Evolutionary conservation across 2,888 invertebrate genomes (phyloP), one percentile per base, ranked within the genome.

Genomic region (Tryphoninae sp.): DNA sequence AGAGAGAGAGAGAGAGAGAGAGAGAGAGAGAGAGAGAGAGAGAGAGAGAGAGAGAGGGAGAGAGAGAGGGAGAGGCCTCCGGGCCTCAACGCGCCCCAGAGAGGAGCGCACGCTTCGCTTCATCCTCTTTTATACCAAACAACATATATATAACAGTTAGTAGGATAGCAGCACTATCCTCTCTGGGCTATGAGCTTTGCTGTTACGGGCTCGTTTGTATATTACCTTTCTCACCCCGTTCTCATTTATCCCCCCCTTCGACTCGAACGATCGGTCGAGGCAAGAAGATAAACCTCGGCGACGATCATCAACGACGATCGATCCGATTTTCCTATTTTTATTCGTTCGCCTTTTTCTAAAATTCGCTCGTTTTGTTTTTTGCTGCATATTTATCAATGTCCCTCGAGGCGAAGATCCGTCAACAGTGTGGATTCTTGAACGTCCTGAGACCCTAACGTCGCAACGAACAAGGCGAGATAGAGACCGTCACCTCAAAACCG

Each of bases 21-120:
- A 62, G 62, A 64, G 64, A 64, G 68, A 26, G 33, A 59, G 68
- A 75, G 23, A 58, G 33, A 23, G 62, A 16, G 67, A 68, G 53
- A 55, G 69, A 59, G 59, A 58, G 58, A 22, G 22, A 58, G 33
- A 23, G 62, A 16, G 62, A 33, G 62, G 19, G 62, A 64, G 45
- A 64, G 68, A 62, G 62, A 64, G 64, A 64, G 68, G 42, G 33
- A 59, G 68, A 75, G 23, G 75, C 82, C 82, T 62, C 76, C 49
- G 78, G 72, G 71, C 73, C 68, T 58, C 40, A 64, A 67, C 40
- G 67, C 72, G 62, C 79, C 53, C 76, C 55, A 61, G 68, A 82
- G 73, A 73, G 76, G 45, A 64, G 53, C 79, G 72, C 79, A 76
- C 82, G 78, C 78, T 78, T 78, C 75, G 49, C 74, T 62, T 76